These are phyloP conservation scores for Zaprionus gabonicus DNA, from an alignment of 1,140 invertebrate genomes.

Conservation along the genomic window DNA sequence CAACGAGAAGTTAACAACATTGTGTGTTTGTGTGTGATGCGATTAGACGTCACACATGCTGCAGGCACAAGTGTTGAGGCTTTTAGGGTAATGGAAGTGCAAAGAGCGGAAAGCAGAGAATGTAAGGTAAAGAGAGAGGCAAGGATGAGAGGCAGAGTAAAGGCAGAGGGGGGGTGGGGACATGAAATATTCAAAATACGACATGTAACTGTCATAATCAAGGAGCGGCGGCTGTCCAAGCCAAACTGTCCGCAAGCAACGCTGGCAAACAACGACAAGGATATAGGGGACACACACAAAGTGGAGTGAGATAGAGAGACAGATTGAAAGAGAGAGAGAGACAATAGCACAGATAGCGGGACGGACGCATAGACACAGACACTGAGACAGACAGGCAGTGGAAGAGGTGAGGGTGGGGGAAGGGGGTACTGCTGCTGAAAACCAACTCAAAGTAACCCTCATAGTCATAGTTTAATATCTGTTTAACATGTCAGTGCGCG, in stretches of 20 bases:
- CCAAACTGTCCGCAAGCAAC: constrained; percentile 39
- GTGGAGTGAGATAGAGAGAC: background rate
- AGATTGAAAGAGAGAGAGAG: background rate
- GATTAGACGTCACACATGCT: constrained; percentile 37
- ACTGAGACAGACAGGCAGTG: background rate
- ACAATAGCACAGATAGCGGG: background rate
- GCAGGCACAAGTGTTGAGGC: constrained; percentile 28
- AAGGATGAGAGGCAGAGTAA: no score
- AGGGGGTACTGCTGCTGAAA: constrained; percentile 46
- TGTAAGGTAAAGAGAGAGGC: background rate
- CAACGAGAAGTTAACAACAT: constrained; percentile 14
- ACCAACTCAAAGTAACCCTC: constrained; percentile 52
- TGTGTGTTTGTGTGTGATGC: constrained; percentile 12
- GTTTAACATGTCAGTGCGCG: constrained; percentile 75
- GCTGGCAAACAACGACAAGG: background rate
- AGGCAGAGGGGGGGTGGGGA: background rate
- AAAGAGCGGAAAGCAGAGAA: background rate
- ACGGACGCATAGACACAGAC: background rate
- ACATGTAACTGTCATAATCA: constrained; percentile 73
- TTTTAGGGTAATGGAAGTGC: constrained; percentile 36
- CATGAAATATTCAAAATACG: constrained; percentile 56
- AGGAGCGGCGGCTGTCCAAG: constrained; percentile 41
- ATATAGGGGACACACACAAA: constrained; percentile 2
- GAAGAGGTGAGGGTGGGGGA: background rate
- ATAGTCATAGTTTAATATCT: constrained; percentile 79